Percentiles rank a stretch among this genome's conserved stretches.
Conservation (phyloP, 2,797 vertebrate species). For the Natrix natrix region DNA sequence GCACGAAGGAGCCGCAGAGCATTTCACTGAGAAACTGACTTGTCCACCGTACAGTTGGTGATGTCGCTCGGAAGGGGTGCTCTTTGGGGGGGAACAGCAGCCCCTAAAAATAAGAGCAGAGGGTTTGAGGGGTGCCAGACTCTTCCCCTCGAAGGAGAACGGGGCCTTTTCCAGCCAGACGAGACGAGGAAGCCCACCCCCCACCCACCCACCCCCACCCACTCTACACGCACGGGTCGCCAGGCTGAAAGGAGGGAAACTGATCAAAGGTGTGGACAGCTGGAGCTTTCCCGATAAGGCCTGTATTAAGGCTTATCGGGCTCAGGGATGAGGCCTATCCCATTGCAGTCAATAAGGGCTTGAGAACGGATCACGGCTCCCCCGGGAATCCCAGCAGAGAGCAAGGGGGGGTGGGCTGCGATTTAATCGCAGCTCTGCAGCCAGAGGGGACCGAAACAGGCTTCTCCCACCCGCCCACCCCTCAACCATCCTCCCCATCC, state of each 20-base stretch:
- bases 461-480: background rate
- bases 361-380: slow-evolving; percentile 24
- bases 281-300: slow-evolving; percentile 36
- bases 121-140: too few species aligned
- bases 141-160: background rate
- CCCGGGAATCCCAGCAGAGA: background rate
- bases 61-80: background rate
- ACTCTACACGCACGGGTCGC: background rate
- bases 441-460: background rate
- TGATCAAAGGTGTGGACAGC: slow-evolving; percentile 56
- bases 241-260: slow-evolving; percentile 15
- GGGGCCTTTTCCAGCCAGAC: background rate
- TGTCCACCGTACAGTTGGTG: background rate
- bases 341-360: slow-evolving; percentile 45
- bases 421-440: slow-evolving; percentile 9
- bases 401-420: background rate
- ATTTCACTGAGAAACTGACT: background rate
- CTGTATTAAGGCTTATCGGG: slow-evolving; percentile 38
- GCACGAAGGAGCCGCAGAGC: background rate
- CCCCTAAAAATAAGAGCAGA: background rate
- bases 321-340: slow-evolving; percentile 45
- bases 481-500: background rate
- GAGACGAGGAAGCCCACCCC: background rate
- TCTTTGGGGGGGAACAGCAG: background rate
- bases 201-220: background rate